phyloP scores from a whole-genome alignment of 2,888 invertebrate species.

The Scelioninae gen. 1 region DNA sequence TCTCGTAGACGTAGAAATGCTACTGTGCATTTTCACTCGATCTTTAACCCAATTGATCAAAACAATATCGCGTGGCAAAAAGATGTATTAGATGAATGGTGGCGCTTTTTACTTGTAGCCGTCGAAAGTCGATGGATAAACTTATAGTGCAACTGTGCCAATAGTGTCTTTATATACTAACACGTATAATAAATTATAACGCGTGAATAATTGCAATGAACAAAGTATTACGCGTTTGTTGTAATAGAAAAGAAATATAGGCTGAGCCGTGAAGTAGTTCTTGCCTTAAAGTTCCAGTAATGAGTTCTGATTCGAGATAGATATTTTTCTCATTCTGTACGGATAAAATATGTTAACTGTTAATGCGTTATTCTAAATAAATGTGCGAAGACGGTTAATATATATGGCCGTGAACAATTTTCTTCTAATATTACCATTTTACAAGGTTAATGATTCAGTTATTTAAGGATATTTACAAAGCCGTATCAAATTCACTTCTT shows the following conservation, averaged over 20 bases:
- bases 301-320: conserved; percentile 33
- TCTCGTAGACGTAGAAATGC: conserved; percentile 56
- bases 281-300: conserved; percentile 22
- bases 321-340: conserved; percentile 20
- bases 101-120: conserved; percentile 11
- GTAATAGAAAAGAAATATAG: conserved; percentile 38
- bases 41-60: conserved; percentile 56
- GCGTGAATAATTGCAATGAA: conserved; percentile 35
- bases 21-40: conserved; percentile 48
- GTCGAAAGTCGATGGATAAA: conserved; percentile 10
- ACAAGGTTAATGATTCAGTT: too few relatives aligned
- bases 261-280: conserved; percentile 16
- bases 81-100: conserved; percentile 2
- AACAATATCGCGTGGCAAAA: conserved; percentile 46
- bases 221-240: conserved; percentile 31
- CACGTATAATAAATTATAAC: conserved; percentile 15
- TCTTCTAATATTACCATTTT: too few relatives aligned
- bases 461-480: too few relatives aligned
- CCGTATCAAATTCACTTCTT: too few relatives aligned
- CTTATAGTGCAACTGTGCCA: conserved; percentile 5
- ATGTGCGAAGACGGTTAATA: conserved; percentile 23
- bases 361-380: conserved; percentile 7
- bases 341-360: too few relatives aligned
- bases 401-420: neutral
- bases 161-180: neutral